A percentile compares a stretch with the other conserved stretches of the same genome.
Evolutionary conservation across 1,140 invertebrate species (phyloP).

Genomic region (Aphelinus certus): DNA sequence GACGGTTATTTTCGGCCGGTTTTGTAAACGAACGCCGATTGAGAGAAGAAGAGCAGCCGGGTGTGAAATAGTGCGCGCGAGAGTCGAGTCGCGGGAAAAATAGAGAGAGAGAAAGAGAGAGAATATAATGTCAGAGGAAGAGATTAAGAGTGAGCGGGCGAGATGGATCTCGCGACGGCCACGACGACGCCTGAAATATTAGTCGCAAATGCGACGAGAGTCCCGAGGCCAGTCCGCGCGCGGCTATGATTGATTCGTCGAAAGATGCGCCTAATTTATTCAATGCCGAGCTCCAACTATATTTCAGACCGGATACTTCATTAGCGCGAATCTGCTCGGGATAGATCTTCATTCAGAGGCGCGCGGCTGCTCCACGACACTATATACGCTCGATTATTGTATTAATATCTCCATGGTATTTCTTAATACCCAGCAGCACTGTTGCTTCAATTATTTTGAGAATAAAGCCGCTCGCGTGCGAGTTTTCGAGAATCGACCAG

Average conservation of each 20-base stretch:
- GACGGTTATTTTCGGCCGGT: conserved; percentile 9
- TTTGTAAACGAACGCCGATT: conserved; percentile 12
- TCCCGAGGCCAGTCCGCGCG: background rate
- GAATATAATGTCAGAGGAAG: too few species aligned
- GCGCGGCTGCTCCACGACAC: too few species aligned
- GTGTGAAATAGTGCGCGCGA: background rate
- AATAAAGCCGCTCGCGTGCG: too few species aligned
- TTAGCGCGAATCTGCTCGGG: background rate
- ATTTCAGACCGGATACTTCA: conserved; percentile 6
- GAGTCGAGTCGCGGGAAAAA: background rate
- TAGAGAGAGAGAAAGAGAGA: conserved; percentile 23
- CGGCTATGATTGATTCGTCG: conserved; percentile 52
- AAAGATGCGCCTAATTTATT: conserved; percentile 51
- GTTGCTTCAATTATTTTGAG: too few species aligned
- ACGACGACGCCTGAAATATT: conserved; percentile 13
- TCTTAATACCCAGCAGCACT: too few species aligned
- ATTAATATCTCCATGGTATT: too few species aligned
- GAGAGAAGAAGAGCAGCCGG: background rate
- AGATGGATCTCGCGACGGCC: conserved; percentile 22
- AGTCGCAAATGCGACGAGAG: conserved; percentile 19
- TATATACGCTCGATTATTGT: too few species aligned
- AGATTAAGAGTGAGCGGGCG: background rate
- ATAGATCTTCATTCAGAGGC: background rate
- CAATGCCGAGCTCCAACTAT: conserved; percentile 26
- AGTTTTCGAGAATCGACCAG: too few species aligned